These are phyloP conservation scores for Craseonycteris thonglongyai DNA, from an alignment of 2,113 vertebrate genomes.

Conservation along the genomic window DNA sequence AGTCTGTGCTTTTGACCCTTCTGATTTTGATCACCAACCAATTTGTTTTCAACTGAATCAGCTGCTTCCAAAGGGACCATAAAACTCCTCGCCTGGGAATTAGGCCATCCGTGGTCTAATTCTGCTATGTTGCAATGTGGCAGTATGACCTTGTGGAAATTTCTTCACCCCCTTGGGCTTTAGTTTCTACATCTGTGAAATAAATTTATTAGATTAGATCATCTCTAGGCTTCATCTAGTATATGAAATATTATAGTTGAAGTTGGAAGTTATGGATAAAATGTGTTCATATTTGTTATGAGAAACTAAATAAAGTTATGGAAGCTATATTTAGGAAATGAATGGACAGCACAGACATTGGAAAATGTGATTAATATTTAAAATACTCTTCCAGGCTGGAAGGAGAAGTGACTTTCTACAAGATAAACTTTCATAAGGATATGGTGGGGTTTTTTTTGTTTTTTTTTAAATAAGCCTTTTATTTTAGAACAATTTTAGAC, in stretches of 20 bases:
- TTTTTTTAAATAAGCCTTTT: background rate
- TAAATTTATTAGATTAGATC: slow-evolving; percentile 18
- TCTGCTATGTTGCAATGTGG: background rate
- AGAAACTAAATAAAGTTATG: background rate
- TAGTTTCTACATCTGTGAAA: background rate
- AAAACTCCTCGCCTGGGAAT: background rate
- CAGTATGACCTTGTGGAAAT: background rate
- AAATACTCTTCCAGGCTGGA: background rate
- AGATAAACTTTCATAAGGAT: background rate
- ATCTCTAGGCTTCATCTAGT: background rate
- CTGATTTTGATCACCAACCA: slow-evolving; percentile 11
- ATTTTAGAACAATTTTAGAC: background rate
- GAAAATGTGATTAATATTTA: slow-evolving; percentile 6
- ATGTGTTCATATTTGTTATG: slow-evolving; percentile 16
- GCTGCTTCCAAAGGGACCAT: background rate
- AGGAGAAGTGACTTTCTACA: background rate
- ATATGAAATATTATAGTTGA: background rate
- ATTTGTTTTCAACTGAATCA: slow-evolving; percentile 23
- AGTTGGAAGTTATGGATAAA: slow-evolving; percentile 16
- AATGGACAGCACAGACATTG: background rate
- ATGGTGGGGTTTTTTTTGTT: background rate
- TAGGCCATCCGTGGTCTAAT: background rate
- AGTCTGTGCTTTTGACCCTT: background rate
- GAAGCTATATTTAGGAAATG: background rate
- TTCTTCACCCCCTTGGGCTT: background rate